Conservation (phyloP, 2,797 vertebrate species). For the Vespertilio murinus region DNA sequence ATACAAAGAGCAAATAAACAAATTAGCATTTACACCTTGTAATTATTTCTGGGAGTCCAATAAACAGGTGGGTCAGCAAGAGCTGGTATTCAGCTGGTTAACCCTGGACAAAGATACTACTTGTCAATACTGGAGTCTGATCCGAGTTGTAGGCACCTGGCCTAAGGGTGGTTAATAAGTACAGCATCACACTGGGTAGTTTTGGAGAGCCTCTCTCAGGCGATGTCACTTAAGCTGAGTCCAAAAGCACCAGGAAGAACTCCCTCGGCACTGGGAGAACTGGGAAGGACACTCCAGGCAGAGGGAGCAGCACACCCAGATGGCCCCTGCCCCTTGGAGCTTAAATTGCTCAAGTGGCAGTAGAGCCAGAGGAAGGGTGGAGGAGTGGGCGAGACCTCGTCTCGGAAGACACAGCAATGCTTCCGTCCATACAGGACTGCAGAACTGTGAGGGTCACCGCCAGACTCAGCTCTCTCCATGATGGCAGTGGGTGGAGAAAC, state of each 20-base stretch:
- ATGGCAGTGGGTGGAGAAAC: accelerated
- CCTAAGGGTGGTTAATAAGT: not conserved
- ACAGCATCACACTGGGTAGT: not conserved
- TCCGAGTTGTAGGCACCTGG: not conserved
- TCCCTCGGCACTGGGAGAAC: not conserved
- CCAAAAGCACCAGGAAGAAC: not conserved
- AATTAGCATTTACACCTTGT: not conserved
- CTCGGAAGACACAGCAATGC: not conserved
- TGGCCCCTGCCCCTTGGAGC: not conserved
- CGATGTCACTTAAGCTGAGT: not conserved
- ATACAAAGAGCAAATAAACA: not conserved
- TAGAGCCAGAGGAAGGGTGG: not conserved
- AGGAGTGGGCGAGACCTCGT: not conserved
- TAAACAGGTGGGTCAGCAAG: not conserved
- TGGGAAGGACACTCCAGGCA: not conserved
- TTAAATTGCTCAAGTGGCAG: not conserved
- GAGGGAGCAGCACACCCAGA: not conserved
- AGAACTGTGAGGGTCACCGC: not conserved
- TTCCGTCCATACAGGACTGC: not conserved
- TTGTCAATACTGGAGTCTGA: not conserved
- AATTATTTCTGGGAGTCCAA: not conserved
- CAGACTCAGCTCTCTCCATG: not conserved
- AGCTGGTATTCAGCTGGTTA: not conserved
- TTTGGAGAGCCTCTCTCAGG: not conserved
- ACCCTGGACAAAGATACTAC: not conserved